Evolutionary conservation across 2,888 invertebrate species (phyloP), one percentile per base, ranked within the genome.

Genomic region (Muscina levida): DNA sequence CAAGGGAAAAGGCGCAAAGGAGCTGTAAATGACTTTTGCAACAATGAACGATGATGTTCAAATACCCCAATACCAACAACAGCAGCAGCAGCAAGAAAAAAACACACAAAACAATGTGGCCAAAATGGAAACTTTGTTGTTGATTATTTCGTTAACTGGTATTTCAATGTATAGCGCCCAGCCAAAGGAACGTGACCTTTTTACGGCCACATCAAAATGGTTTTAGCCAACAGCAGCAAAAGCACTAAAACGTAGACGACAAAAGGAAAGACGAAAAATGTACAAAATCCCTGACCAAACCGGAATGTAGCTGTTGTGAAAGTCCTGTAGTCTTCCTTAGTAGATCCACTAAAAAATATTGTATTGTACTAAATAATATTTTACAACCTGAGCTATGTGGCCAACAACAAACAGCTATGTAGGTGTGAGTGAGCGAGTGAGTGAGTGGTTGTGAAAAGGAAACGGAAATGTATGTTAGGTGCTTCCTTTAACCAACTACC

Each of bases 391-490:
- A 68, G 68, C 42, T 53, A 68, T 37, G n/a, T n/a, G 39, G 13
- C 15, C 24, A 48, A 42, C 39, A 26, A 17, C 22, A 31, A 57
- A 13, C 42, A 17, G 17, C 19, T 44, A 13, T 15, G 17, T 11
- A 22, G 1, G 37, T 1, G 17, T 67, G 37, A 22, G 15, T 62
- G 37, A 17, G 68, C 19, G 39, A 39, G 68, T 11, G 68, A 31
- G 39, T 42, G 53, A n/a, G 13, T 4, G 5, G 22, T 13, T 53
- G 53, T 53, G 19, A 73, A 75, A 51, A 85, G 88, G 87, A 88
- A 88, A 84, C 87, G 87, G 87, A 87, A 87, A 87, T 85, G 88
- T 85, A 87, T 85, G 87, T 86, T 87, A 83, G 85, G 85, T 85
- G 85, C 85, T 86, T 88, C 87, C 88, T 85, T 59, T 79, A 73